phyloP scores from a whole-genome alignment of 2,888 invertebrate genomes.

The Scrobipalpa atriplicella region DNA sequence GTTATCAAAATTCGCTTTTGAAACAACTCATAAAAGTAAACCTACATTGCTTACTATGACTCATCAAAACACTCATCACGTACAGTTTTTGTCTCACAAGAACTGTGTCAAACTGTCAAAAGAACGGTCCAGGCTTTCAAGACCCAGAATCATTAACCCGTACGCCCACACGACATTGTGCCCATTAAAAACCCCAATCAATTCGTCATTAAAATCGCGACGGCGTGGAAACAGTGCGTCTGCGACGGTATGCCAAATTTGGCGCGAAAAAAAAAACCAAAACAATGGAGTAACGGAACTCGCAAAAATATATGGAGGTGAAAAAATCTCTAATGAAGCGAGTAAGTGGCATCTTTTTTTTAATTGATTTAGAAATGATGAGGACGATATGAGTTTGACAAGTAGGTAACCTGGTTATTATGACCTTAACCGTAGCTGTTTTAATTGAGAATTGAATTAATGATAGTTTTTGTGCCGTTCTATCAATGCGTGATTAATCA shows the following conservation, averaged over 20 bases:
- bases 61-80: slow-evolving; percentile 9
- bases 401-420: slow-evolving; percentile 14
- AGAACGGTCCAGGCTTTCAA: slow-evolving; percentile 58
- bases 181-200: slow-evolving; percentile 72
- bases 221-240: slow-evolving; percentile 71
- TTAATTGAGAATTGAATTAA: slow-evolving; percentile 10
- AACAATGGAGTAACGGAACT: slow-evolving; percentile 73
- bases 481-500: not conserved
- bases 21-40: not conserved
- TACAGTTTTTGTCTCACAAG: slow-evolving; percentile 27
- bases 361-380: slow-evolving; percentile 2
- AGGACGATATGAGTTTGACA: not conserved
- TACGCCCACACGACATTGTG: slow-evolving; percentile 69
- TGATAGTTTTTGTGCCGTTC: not conserved
- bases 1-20: not conserved
- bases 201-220: slow-evolving; percentile 74
- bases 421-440: not conserved
- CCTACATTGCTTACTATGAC: not conserved
- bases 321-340: slow-evolving; percentile 16
- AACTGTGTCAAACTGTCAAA: slow-evolving; percentile 63
- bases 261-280: slow-evolving; percentile 55
- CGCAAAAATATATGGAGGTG: not conserved
- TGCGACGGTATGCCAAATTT: slow-evolving; percentile 59
- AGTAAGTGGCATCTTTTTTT: slow-evolving; percentile 8
- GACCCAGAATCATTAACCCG: slow-evolving; percentile 67